Base-by-base conservation (phyloP, 1,140 invertebrate species). In the Drosophila sechellia region DNA sequence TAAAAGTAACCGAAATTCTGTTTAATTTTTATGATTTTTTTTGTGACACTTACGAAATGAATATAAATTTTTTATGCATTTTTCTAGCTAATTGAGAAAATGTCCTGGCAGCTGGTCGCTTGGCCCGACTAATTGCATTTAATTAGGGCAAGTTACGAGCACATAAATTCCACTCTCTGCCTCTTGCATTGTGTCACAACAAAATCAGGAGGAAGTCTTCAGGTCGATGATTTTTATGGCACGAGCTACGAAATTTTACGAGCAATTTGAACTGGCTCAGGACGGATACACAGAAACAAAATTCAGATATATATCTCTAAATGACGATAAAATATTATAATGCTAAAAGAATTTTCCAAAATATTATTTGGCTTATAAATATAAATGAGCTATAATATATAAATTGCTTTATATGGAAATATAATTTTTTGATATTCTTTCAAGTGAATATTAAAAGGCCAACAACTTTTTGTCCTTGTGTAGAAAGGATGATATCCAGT, bases 21-120 rank as follows among this genome's bases (percentile, higher is more conserved):
- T 56, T 46, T 37, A 35, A 48, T 35, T 79, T 77, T 79, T 77
- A 77, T 58, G 63, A 54, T 56, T 56, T 56, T 25, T 79, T 85
- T 74, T 78, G 84, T 78, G 74, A 81, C 77, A 75, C 79, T 81
- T 49, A 66, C 63, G 50, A 70, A 57, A 69, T 56, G 37, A 56
- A 78, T 63, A 81, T 54, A 56, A 34, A 56, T 42, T 64, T 61
- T 81, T 79, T 76, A 80, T 84, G 77, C 54, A 76, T 73, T 87
- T 83, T 87, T 25, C 60, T 27, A 48, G 50, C 45, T 66, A 78
- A 81, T 75, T 86, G 72, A 66, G 76, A 37, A 50, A 49, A 50
- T 58, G 55, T 60, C 58, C 79, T 71, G 57, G 27, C 76, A 69
- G 78, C 65, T 66, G 80, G 59, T 71, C 25, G 59, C 39, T 49